These are phyloP conservation scores for Chloroceryle amazona DNA, from an alignment of 2,797 vertebrate genomes.

Conservation along the genomic window DNA sequence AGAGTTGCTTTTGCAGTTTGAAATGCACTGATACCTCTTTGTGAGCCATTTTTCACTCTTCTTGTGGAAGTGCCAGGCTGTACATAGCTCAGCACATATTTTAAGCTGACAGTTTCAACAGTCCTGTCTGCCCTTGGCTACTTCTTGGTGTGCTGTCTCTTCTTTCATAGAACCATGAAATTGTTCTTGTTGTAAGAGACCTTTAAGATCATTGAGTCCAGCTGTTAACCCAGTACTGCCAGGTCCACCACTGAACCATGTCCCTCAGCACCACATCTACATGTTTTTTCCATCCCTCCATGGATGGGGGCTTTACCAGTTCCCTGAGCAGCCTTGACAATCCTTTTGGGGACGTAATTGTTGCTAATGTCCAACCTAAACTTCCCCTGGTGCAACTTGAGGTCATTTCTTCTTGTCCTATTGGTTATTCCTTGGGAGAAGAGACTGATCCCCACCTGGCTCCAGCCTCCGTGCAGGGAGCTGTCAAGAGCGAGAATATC, in stretches of 20 bases:
- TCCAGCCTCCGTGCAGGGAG: neutral
- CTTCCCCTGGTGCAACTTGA: neutral
- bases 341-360: neutral
- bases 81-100: fast-evolving
- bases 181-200: neutral
- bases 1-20: neutral
- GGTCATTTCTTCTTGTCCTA: neutral
- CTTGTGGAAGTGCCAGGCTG: neutral
- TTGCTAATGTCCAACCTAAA: neutral
- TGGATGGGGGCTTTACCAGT: neutral
- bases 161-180: neutral
- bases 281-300: neutral
- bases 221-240: neutral
- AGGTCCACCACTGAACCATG: neutral
- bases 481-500: neutral
- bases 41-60: neutral
- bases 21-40: neutral
- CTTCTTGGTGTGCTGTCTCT: fast-evolving
- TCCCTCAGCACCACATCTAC: neutral
- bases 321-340: neutral
- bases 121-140: neutral
- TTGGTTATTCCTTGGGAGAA: neutral
- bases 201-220: neutral
- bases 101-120: neutral
- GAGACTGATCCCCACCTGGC: neutral